Percentiles rank a stretch among this genome's conserved stretches.
These are phyloP conservation scores for Leucoma salicis DNA, from an alignment of 2,888 invertebrate genomes.

Conservation along the genomic window DNA sequence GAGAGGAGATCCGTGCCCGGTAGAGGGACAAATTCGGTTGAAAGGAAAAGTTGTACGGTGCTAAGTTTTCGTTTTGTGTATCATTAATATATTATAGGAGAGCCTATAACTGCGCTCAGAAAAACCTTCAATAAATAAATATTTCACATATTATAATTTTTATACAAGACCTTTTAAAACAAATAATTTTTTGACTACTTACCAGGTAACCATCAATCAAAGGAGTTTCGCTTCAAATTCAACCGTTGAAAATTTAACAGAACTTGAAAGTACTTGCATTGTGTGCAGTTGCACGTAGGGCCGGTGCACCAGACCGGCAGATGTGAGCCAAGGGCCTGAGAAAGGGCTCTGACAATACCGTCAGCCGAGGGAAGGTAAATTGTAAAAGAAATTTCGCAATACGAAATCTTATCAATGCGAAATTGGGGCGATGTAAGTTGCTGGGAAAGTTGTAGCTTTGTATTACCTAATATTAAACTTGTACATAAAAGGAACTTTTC, in stretches of 20 bases:
- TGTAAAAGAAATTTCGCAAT: conserved; percentile 38
- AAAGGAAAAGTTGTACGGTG: too few relatives aligned
- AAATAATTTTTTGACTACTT: too few relatives aligned
- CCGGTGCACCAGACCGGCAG: conserved; percentile 64
- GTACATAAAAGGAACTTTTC: too few relatives aligned
- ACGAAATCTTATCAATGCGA: conserved; percentile 30
- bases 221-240: conserved; percentile 37
- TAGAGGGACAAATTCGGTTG: too few relatives aligned
- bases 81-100: too few relatives aligned
- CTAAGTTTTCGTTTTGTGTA: too few relatives aligned
- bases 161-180: too few relatives aligned
- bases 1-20: too few relatives aligned
- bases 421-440: conserved; percentile 27
- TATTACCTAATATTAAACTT: too few relatives aligned
- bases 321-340: conserved; percentile 52
- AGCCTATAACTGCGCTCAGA: too few relatives aligned
- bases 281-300: conserved; percentile 35
- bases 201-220: conserved; percentile 21
- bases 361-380: conserved; percentile 27
- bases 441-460: conserved; percentile 22
- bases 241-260: conserved; percentile 45
- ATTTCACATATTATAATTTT: too few relatives aligned
- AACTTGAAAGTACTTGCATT: conserved; percentile 45
- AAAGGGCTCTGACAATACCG: conserved; percentile 43
- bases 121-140: too few relatives aligned